phyloP scores from a whole-genome alignment of 1,140 invertebrate species.

The Acromyrmex charruanus region DNA sequence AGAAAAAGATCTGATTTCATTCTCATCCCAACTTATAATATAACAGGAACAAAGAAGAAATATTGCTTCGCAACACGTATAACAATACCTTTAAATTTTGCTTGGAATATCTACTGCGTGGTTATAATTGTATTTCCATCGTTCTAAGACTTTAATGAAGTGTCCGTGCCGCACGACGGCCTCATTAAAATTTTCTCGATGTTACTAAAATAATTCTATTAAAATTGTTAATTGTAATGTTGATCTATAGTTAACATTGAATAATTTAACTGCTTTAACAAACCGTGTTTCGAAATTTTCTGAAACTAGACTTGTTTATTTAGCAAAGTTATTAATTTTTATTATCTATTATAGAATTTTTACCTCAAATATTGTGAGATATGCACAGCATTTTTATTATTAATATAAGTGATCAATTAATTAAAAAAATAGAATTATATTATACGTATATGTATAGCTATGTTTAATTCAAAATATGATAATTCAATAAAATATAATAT shows the following conservation, averaged over 20 bases:
- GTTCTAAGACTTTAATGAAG: constrained; percentile 48
- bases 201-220: constrained; percentile 33
- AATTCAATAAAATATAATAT: too few relatives aligned
- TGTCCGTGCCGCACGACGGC: neutral
- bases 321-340: constrained; percentile 8
- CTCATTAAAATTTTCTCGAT: constrained; percentile 49
- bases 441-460: neutral
- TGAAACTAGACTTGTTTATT: constrained; percentile 5
- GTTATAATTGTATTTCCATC: constrained; percentile 27
- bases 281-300: neutral
- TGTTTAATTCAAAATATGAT: neutral
- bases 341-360: neutral
- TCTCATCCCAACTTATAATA: neutral
- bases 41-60: neutral
- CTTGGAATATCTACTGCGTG: neutral
- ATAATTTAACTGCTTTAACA: neutral
- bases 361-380: neutral
- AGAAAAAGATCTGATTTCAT: constrained; percentile 26
- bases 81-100: neutral
- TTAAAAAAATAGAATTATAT: too few relatives aligned
- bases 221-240: constrained; percentile 16
- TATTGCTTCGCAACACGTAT: neutral
- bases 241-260: neutral
- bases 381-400: neutral
- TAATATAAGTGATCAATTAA: too few relatives aligned